Evolutionary conservation across 1,140 invertebrate genomes (phyloP).

Genomic region (Papilio machaon): DNA sequence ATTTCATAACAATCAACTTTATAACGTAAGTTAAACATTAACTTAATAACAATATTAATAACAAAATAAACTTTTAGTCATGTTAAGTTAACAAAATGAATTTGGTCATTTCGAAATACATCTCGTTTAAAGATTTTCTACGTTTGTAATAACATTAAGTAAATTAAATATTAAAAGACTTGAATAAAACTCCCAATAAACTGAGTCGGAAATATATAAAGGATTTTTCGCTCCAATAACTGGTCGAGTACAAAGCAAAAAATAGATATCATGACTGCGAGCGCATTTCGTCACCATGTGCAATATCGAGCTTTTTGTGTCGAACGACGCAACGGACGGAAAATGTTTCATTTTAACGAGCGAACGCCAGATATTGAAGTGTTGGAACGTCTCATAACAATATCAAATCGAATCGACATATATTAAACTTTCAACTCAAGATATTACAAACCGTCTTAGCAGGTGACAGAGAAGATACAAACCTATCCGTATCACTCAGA

Average conservation of each 20-base stretch:
- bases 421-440: conserved; percentile 1
- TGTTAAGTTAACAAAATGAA: too few relatives aligned
- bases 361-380: conserved; percentile 36
- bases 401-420: neutral
- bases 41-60: too few relatives aligned
- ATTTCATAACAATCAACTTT: too few relatives aligned
- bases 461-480: neutral
- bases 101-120: too few relatives aligned
- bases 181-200: neutral
- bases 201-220: conserved; percentile 8
- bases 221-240: conserved; percentile 37
- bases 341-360: conserved; percentile 48
- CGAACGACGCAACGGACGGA: conserved; percentile 1
- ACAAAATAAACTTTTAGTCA: too few relatives aligned
- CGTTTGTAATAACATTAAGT: neutral
- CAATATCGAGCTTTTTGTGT: conserved; percentile 42
- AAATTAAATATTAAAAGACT: conserved; percentile 23
- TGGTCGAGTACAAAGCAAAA: conserved; percentile 27
- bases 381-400: conserved; percentile 16
- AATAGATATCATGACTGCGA: conserved; percentile 8
- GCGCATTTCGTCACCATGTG: conserved; percentile 42
- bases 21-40: too few relatives aligned
- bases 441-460: neutral
- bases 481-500: neutral
- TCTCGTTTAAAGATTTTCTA: too few relatives aligned